Conservation (phyloP, 2,797 vertebrate species). For the Hirundo rustica region DNA sequence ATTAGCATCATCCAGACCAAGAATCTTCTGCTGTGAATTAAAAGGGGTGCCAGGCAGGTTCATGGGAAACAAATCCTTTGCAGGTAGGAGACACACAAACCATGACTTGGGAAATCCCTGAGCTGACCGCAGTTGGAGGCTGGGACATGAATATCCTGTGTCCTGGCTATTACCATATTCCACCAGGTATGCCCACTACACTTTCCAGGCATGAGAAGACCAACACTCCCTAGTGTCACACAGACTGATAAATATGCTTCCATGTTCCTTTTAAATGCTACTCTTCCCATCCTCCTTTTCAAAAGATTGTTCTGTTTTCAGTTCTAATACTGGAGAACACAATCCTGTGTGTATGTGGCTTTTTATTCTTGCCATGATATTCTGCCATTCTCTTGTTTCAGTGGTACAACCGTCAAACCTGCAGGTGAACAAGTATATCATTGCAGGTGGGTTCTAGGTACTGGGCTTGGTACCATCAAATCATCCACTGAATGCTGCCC, state of each 20-base stretch:
- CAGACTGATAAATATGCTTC: neutral
- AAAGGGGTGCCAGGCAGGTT: neutral
- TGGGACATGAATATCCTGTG: neutral
- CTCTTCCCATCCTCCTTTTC: neutral
- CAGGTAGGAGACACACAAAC: neutral
- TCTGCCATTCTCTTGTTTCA: neutral
- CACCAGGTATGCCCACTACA: neutral
- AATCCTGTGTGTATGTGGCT: neutral
- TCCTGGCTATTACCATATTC: rapidly evolving
- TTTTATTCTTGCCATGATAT: neutral
- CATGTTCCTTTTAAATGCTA: neutral
- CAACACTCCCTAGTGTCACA: no score
- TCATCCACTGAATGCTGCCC: neutral
- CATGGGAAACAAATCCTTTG: neutral
- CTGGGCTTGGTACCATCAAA: rapidly evolving
- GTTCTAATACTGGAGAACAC: neutral
- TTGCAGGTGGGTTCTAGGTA: neutral
- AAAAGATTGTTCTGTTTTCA: neutral
- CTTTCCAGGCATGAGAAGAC: rapidly evolving
- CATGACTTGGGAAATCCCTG: neutral
- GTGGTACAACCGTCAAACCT: neutral
- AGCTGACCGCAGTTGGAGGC: neutral
- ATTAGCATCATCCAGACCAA: neutral
- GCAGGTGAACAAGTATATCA: neutral
- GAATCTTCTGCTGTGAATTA: neutral